Evolutionary conservation across 2,113 vertebrate genomes (phyloP), one percentile per base, ranked within the genome.

Genomic region (Pelobates fuscus): DNA sequence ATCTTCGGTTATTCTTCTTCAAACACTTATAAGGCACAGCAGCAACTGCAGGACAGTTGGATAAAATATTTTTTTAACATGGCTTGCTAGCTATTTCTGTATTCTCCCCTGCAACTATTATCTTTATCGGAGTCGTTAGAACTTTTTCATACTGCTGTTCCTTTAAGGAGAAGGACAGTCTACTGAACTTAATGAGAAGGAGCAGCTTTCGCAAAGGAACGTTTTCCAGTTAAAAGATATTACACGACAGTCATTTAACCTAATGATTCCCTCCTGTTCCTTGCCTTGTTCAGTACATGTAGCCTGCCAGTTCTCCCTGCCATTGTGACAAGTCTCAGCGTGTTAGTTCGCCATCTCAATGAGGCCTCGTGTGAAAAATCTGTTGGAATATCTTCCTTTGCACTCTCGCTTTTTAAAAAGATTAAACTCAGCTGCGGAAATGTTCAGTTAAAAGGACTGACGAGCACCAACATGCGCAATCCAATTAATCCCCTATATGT

Each of bases 241-340:
- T 29, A 24, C 18, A 20, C 11, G 24, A 29, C 41, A 67, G 18
- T 55, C 21, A 58, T 82, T 86, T 70, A 78, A 86, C 81, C 37
- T 70, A 79, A 80, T 85, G 64, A 81, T 79, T 75, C 78, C 82
- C 84, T 82, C 81, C 73, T 81, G 21, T 79, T 79, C 32, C 64
- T 84, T 12, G 59, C n/a, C 65, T 81, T 80, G 57, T 46, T 74
- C 78, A 81, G 65, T 18, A 37, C 58, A 80, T 80, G 65, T 24
- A 79, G 57, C 8, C 69, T 73, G 57, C 78, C 54, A 71, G 65
- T 29, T 72, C 29, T 32, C n/a, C 17, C 8, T 66, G 60, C 65
- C 57, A 21, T 79, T 64, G 18, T 72, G 73, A 80, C 26, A 78
- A 25, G 5, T 77, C 29, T 69, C 70, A 64, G n/a, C 17, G 23